phyloP scores from a whole-genome alignment of 2,797 vertebrate genomes.

The Sandelia bainsii region DNA sequence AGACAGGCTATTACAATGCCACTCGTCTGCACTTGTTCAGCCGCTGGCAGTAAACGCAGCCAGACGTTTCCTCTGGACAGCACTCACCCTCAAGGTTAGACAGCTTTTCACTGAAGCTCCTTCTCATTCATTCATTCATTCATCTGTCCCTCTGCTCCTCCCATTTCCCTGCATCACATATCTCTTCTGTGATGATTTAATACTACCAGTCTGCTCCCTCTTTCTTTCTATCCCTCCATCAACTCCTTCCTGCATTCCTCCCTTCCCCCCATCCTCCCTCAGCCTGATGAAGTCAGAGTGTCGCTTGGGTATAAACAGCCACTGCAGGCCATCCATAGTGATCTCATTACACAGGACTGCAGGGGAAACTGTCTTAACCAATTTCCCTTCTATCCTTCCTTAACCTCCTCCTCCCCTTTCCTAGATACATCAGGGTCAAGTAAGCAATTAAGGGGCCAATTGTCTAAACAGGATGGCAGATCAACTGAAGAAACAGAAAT shows the following conservation, averaged over 20 bases:
- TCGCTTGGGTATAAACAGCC: constrained; percentile 66
- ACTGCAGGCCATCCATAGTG: constrained; percentile 73
- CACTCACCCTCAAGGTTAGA: constrained; percentile 66
- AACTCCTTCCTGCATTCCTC: constrained; percentile 10
- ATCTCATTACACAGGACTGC: constrained; percentile 80
- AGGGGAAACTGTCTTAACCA: constrained; percentile 78
- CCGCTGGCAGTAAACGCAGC: constrained; percentile 52
- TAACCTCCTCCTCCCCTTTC: constrained; percentile 47
- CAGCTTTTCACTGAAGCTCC: constrained; percentile 44
- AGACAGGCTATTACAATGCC: constrained; percentile 67
- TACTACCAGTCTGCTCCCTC: constrained; percentile 48
- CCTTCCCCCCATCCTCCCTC: constrained; percentile 33
- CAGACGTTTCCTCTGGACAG: constrained; percentile 57
- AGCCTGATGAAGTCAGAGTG: constrained; percentile 74
- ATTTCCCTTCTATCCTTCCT: constrained; percentile 71
- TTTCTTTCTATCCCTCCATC: constrained; percentile 11
- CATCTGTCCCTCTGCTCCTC: constrained; percentile 33
- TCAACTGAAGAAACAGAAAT: constrained; percentile 66
- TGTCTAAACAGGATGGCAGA: constrained; percentile 68
- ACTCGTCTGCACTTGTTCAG: constrained; percentile 60
- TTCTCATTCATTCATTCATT: constrained; percentile 57
- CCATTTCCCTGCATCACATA: constrained; percentile 44
- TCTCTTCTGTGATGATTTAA: constrained; percentile 70
- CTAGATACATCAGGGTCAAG: constrained; percentile 76
- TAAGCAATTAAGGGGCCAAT: constrained; percentile 79